Evolutionary conservation across 2,888 invertebrate species (phyloP).

Genomic region (Parelbella ahira): DNA sequence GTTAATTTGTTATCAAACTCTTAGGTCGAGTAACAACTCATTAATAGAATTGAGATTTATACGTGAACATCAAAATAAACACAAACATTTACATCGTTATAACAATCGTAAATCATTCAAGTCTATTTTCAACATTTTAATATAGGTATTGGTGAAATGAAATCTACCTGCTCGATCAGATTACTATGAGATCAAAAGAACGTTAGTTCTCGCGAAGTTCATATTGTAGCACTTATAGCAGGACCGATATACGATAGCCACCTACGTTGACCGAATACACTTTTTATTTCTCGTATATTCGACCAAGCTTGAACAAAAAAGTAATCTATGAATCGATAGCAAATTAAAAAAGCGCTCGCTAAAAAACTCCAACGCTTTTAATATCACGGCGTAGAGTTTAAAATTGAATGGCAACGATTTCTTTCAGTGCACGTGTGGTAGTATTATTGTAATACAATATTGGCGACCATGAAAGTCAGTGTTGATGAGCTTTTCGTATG

Average conservation of each 20-base stretch:
- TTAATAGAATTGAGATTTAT: too few species aligned
- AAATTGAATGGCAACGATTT: constrained; percentile 36
- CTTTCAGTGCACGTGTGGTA: constrained; percentile 23
- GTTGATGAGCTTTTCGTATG: constrained; percentile 78
- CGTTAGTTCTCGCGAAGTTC: constrained; percentile 48
- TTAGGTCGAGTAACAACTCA: too few species aligned
- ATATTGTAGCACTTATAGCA: constrained; percentile 39
- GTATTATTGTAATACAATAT: constrained; percentile 65
- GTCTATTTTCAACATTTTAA: too few species aligned
- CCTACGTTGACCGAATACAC: constrained; percentile 45
- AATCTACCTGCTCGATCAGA: constrained; percentile 34
- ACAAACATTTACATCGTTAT: too few species aligned
- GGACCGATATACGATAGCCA: constrained; percentile 59
- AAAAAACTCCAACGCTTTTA: constrained; percentile 24
- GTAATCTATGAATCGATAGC: constrained; percentile 68
- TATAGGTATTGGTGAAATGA: too few species aligned
- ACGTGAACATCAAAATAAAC: too few species aligned
- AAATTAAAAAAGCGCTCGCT: constrained; percentile 40
- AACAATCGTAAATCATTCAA: too few species aligned
- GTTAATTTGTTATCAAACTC: too few species aligned
- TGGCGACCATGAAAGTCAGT: constrained; percentile 73
- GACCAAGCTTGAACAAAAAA: constrained; percentile 65
- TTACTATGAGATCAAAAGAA: constrained; percentile 38
- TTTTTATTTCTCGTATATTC: constrained; percentile 53
- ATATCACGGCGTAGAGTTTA: constrained; percentile 31